phyloP scores from a whole-genome alignment of 2,888 invertebrate species.

The Nomada fabriciana region DNA sequence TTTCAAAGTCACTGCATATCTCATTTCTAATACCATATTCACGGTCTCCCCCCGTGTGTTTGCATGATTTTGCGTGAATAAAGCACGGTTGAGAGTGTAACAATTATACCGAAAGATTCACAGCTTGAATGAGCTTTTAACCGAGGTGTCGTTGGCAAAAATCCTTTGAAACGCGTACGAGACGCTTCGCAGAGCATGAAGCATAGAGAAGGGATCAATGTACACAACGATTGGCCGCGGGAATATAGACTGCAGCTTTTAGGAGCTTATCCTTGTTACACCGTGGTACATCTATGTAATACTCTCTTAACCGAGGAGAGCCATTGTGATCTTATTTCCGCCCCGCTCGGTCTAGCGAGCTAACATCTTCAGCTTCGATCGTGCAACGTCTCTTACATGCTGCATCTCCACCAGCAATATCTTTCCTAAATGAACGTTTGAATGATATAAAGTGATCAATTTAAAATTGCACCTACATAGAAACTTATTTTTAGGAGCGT shows the following conservation, averaged over 20 bases:
- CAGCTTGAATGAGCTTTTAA: slow-evolving; percentile 22
- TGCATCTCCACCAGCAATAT: neutral
- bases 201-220: slow-evolving; percentile 50
- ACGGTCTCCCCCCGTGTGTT: neutral
- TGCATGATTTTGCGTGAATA: neutral
- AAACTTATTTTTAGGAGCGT: too few species aligned
- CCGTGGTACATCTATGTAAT: slow-evolving; percentile 56
- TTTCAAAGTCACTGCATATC: too few species aligned
- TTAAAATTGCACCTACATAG: too few species aligned
- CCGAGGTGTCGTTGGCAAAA: slow-evolving; percentile 47
- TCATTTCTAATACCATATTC: neutral
- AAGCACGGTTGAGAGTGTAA: too few species aligned
- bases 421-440: neutral
- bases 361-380: slow-evolving; percentile 30
- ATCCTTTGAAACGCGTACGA: slow-evolving; percentile 45
- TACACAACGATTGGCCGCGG: slow-evolving; percentile 47
- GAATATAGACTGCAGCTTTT: slow-evolving; percentile 61
- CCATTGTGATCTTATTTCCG: slow-evolving; percentile 61
- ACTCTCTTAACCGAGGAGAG: slow-evolving; percentile 43
- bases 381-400: neutral
- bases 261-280: slow-evolving; percentile 66
- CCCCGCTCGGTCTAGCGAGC: slow-evolving; percentile 9
- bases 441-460: too few species aligned
- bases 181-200: slow-evolving; percentile 53
- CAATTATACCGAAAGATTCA: slow-evolving; percentile 18